Conservation (phyloP, 2,113 vertebrate species). For the Ammospiza caudacuta region DNA sequence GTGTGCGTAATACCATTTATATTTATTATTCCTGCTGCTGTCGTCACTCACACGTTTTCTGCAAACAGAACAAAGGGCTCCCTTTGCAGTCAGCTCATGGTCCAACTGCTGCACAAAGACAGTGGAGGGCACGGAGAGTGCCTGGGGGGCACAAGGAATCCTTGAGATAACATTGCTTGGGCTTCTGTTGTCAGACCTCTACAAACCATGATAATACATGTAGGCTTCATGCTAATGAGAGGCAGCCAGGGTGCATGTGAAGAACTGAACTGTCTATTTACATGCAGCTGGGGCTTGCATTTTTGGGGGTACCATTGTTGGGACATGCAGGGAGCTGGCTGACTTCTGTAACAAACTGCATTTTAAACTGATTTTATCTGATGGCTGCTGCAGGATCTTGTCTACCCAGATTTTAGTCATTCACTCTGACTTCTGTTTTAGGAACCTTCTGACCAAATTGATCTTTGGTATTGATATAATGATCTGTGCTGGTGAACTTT, state of each 20-base stretch:
- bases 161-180: conserved; percentile 34
- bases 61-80: conserved; percentile 24
- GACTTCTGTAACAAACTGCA: neutral
- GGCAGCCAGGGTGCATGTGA: neutral
- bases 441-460: conserved; percentile 20
- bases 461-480: neutral
- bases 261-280: neutral
- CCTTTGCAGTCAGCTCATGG: conserved; percentile 2
- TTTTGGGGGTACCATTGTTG: neutral
- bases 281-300: neutral
- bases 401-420: conserved; percentile 52
- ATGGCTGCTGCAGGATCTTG: conserved; percentile 23
- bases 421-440: conserved; percentile 5
- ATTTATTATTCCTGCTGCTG: conserved; percentile 24
- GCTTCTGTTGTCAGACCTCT: neutral
- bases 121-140: neutral
- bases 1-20: neutral
- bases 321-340: conserved; percentile 9
- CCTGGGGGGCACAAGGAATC: conserved; percentile 36
- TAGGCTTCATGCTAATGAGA: neutral
- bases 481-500: neutral
- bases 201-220: neutral
- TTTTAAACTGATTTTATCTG: conserved; percentile 45
- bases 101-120: neutral
- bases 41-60: neutral